Conservation (phyloP, 2,888 invertebrate species). For the Beris morrisii region DNA sequence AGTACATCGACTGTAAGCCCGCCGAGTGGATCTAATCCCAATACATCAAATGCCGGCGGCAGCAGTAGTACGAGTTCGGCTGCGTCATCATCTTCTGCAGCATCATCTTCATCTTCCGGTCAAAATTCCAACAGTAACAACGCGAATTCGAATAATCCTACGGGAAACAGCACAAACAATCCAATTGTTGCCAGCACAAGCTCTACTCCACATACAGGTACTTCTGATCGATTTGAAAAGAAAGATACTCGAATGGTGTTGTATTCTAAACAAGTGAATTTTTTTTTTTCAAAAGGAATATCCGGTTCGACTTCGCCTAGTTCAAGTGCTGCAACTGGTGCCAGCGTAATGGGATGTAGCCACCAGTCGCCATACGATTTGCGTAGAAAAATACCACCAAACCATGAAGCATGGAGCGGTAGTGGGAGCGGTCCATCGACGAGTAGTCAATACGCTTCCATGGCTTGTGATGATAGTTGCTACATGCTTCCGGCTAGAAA, state of each 20-base stretch:
- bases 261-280: neutral
- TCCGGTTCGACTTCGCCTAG: constrained; percentile 49
- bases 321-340: constrained; percentile 54
- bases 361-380: constrained; percentile 91
- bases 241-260: neutral
- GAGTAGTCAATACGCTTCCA: constrained; percentile 42
- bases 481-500: constrained; percentile 83
- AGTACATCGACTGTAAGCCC: constrained; percentile 36
- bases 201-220: constrained; percentile 56
- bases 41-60: constrained; percentile 35
- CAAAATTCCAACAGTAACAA: constrained; percentile 40
- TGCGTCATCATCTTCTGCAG: constrained; percentile 36
- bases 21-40: constrained; percentile 40
- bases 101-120: constrained; percentile 39
- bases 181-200: constrained; percentile 58
- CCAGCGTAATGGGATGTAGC: constrained; percentile 55
- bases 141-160: constrained; percentile 48
- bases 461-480: constrained; percentile 52
- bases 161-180: constrained; percentile 15
- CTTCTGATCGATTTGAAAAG: neutral
- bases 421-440: constrained; percentile 51
- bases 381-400: constrained; percentile 70
- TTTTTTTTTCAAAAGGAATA: constrained; percentile 48
- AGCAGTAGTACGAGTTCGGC: constrained; percentile 13
- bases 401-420: constrained; percentile 57